Evolutionary conservation across 2,113 vertebrate genomes (phyloP), one percentile per base, ranked within the genome.

Genomic region (Platycercus adscitus): DNA sequence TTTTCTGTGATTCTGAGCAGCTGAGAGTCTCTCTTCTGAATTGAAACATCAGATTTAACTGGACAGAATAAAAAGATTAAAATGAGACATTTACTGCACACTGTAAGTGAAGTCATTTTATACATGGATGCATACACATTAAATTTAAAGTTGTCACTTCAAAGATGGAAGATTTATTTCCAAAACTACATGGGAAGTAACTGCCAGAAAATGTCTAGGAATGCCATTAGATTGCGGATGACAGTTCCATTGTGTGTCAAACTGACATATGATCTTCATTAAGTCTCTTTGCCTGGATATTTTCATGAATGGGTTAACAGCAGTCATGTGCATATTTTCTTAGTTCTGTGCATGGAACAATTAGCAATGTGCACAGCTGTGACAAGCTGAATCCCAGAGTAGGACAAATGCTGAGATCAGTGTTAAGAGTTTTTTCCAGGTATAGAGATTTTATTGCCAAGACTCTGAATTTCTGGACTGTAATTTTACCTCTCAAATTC

Each of bases 141-240:
- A 17, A 29, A 70, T 41, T 10, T 39, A 41, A 86, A 61, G 28
- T 50, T 53, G 64, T 7, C 14, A 15, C 52, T 52, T 49, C 66
- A 41, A 14, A 50, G 60, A 6, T 8, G 55, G 88, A 44, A 73
- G 50, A 44, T 28, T 43, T 8, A 10, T 29, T 75, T 64, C 72
- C 76, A 33, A 16, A 24, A 26, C 55, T 41, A 37, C 55, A 60
- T 17, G 61, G 50, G 25, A 76, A 58, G 17, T 69, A 86, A 64
- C 16, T 93, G 88, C 66, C 88, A 87, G 88, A 9, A 63, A 77
- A 84, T 95, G 94, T 68, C 71, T 91, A 86, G 94, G 95, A 86
- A n/a, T 60, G 82, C 63, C 66, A 63, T 35, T 37, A 70, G 79
- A 63, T 47, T 71, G 93, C 72, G 87, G 88, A 35, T 58, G 91